A percentile compares a stretch with the other conserved stretches of the same genome.
These are phyloP conservation scores for Peromyscus californicus DNA, from an alignment of 2,113 vertebrate species.

Conservation along the genomic window DNA sequence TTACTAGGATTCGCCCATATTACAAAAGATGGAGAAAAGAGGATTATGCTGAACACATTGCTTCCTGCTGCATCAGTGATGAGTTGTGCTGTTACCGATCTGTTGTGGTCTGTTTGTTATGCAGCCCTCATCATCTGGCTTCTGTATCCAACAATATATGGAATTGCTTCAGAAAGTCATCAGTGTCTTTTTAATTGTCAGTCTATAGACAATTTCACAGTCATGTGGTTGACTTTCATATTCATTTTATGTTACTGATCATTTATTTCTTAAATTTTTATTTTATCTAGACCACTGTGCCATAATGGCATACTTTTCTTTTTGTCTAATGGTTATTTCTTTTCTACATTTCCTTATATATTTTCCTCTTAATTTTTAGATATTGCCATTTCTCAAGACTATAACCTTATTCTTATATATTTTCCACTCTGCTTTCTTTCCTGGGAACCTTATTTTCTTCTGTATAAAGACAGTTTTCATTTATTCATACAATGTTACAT, in stretches of 20 bases:
- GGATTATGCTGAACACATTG: accelerated
- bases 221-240: constrained; percentile 31
- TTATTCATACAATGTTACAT: background rate
- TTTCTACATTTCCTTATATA: background rate
- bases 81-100: background rate
- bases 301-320: background rate
- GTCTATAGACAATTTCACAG: background rate
- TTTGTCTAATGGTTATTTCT: background rate
- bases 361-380: background rate
- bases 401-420: background rate
- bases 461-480: background rate
- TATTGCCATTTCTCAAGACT: background rate
- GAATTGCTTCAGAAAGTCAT: background rate
- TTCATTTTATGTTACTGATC: background rate
- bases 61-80: accelerated
- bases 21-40: background rate
- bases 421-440: background rate
- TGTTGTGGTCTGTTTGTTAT: accelerated
- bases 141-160: background rate
- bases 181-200: background rate
- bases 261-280: constrained; percentile 17
- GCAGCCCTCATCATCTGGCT: background rate
- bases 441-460: background rate
- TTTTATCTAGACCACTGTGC: background rate
- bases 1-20: background rate